Evolutionary conservation across 2,797 vertebrate species (phyloP).

Genomic region (Zenarchopterus dispar): DNA sequence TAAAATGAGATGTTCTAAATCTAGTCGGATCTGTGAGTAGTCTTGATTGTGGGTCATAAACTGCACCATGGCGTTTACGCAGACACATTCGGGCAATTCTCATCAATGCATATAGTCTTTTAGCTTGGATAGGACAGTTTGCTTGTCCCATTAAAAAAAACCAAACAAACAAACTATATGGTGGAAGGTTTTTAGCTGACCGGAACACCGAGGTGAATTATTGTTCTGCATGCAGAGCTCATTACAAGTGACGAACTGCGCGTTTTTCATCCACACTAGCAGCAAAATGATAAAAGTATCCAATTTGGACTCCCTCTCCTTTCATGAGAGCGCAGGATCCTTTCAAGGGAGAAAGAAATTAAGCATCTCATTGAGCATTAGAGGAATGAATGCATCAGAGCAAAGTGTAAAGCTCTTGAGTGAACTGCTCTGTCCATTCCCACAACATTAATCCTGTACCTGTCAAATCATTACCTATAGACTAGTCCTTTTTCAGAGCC

Average conservation of each 20-base stretch:
- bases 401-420: constrained; percentile 32
- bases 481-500: constrained; percentile 39
- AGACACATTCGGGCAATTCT: constrained; percentile 36
- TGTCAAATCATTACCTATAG: constrained; percentile 61
- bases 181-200: constrained; percentile 15
- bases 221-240: constrained; percentile 7
- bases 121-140: constrained; percentile 11
- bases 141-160: constrained; percentile 17
- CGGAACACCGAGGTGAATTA: constrained; percentile 15
- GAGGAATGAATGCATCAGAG: constrained; percentile 62
- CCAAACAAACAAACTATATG: too few relatives aligned
- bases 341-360: constrained; percentile 27
- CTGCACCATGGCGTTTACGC: constrained; percentile 44
- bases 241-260: constrained; percentile 1
- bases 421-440: constrained; percentile 55
- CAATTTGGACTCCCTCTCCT: too few relatives aligned
- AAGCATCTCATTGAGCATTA: constrained; percentile 29
- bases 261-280: background rate
- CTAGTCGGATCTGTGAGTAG: constrained; percentile 13
- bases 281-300: background rate
- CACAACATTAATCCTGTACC: constrained; percentile 68
- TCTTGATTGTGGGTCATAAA: constrained; percentile 33
- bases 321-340: constrained; percentile 10
- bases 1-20: constrained; percentile 50
- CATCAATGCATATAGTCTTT: constrained; percentile 27